These are phyloP conservation scores for Heliornis fulica DNA, from an alignment of 2,113 vertebrate species.

Conservation along the genomic window DNA sequence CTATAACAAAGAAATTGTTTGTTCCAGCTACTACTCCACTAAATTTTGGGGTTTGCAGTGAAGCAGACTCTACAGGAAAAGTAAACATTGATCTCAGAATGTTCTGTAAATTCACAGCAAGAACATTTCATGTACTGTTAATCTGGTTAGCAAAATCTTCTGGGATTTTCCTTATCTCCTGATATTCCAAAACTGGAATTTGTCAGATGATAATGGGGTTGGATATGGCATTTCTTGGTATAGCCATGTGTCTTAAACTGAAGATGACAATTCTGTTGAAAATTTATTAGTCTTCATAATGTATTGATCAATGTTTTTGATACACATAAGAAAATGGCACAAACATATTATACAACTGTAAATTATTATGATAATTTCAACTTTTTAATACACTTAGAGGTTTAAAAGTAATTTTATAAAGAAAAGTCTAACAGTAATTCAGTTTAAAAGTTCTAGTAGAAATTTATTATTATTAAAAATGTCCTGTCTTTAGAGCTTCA, in stretches of 20 bases:
- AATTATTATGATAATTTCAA: not conserved
- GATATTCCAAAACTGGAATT: not conserved
- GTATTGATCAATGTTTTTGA: not conserved
- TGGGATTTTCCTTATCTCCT: not conserved
- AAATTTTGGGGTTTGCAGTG: not conserved
- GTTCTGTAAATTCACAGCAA: not conserved
- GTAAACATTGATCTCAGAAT: not conserved
- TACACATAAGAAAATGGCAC: not conserved
- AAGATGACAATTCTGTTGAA: rapidly evolving
- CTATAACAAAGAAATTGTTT: not conserved
- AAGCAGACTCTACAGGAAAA: not conserved
- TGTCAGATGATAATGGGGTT: rapidly evolving
- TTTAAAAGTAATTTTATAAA: not conserved
- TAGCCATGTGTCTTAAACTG: not conserved
- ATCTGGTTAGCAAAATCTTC: not conserved
- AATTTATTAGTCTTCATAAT: not conserved
- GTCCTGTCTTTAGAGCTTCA: not conserved
- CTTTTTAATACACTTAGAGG: not conserved
- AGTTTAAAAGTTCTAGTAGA: not conserved
- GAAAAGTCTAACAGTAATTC: not conserved
- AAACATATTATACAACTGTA: not conserved
- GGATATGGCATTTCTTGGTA: not conserved
- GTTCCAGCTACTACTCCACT: not conserved
- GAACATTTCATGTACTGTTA: not conserved
- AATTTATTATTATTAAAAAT: not conserved